Percentiles rank a stretch among this genome's conserved stretches.
Evolutionary conservation across 2,113 vertebrate species (phyloP).

Genomic region (Perognathus longimembris): DNA sequence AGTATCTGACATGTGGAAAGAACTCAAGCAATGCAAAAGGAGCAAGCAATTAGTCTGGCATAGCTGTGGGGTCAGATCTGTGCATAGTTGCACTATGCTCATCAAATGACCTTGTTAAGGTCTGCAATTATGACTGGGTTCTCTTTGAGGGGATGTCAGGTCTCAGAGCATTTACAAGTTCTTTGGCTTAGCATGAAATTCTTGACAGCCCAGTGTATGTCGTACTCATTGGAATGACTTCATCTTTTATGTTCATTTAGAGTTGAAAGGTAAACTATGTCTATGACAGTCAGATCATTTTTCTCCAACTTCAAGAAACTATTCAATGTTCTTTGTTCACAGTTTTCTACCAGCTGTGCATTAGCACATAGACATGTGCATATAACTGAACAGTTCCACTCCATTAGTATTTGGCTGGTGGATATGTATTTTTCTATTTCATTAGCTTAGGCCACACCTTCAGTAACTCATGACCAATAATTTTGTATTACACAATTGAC

Average conservation of each 20-base stretch:
- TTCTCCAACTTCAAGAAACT: neutral
- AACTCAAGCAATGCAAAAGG: too few relatives aligned
- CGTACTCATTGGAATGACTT: accelerated
- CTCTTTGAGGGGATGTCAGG: too few relatives aligned
- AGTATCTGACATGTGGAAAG: neutral
- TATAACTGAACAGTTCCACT: neutral
- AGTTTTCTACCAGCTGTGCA: too few relatives aligned
- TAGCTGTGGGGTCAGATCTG: neutral
- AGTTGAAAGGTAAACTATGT: neutral
- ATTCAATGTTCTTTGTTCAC: neutral
- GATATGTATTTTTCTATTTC: neutral
- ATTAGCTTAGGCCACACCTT: neutral
- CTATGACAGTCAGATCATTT: neutral
- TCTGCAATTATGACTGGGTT: neutral
- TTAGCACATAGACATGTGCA: accelerated
- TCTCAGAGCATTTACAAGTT: neutral
- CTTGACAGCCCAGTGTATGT: neutral
- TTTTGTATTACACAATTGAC: neutral
- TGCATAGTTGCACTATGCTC: too few relatives aligned
- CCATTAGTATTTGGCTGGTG: neutral
- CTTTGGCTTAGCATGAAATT: too few relatives aligned
- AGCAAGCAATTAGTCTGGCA: neutral
- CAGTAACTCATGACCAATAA: neutral
- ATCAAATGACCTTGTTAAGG: too few relatives aligned
- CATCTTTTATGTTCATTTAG: neutral